A percentile compares a stretch with the other conserved stretches of the same genome.
phyloP scores from a whole-genome alignment of 2,113 vertebrate genomes.

The Columbina picui region DNA sequence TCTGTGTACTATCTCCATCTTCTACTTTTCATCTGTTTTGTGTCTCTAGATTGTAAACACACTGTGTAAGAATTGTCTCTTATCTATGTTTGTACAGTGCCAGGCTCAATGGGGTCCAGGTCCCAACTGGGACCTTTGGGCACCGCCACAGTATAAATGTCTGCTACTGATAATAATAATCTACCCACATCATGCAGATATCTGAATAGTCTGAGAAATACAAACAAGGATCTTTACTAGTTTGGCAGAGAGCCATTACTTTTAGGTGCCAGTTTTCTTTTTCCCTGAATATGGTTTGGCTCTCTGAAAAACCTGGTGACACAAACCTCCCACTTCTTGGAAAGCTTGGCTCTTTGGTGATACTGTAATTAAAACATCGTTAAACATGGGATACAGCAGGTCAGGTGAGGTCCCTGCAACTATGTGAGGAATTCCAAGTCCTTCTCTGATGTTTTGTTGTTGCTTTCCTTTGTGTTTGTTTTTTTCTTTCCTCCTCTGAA shows the following conservation, averaged over 20 bases:
- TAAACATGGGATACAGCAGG: constrained; percentile 15
- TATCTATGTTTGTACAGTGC: constrained; percentile 69
- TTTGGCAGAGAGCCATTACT: constrained; percentile 27
- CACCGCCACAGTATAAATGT: constrained; percentile 49
- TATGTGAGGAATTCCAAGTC: constrained; percentile 2
- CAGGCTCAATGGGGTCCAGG: constrained; percentile 20
- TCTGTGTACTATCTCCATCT: neutral
- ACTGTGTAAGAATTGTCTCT: constrained; percentile 40
- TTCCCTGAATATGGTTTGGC: neutral
- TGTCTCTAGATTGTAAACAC: constrained; percentile 48
- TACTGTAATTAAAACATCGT: constrained; percentile 5
- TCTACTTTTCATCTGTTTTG: constrained; percentile 51
- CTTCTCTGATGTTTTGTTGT: neutral
- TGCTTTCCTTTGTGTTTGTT: constrained; percentile 24
- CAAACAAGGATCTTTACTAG: constrained; percentile 62
- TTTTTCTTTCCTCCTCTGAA: constrained; percentile 35
- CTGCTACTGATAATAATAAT: constrained; percentile 65
- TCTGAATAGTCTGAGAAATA: constrained; percentile 66
- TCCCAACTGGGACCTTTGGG: constrained; percentile 50
- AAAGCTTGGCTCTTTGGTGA: neutral
- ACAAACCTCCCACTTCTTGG: constrained; percentile 37
- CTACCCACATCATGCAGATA: constrained; percentile 54
- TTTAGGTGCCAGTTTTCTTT: constrained; percentile 65
- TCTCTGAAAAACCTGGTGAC: constrained; percentile 18
- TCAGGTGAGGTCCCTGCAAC: constrained; percentile 52